Percentiles rank a stretch among this genome's conserved stretches.
phyloP scores from a whole-genome alignment of 2,888 invertebrate genomes.

The Hemistola chrysoprasaria region DNA sequence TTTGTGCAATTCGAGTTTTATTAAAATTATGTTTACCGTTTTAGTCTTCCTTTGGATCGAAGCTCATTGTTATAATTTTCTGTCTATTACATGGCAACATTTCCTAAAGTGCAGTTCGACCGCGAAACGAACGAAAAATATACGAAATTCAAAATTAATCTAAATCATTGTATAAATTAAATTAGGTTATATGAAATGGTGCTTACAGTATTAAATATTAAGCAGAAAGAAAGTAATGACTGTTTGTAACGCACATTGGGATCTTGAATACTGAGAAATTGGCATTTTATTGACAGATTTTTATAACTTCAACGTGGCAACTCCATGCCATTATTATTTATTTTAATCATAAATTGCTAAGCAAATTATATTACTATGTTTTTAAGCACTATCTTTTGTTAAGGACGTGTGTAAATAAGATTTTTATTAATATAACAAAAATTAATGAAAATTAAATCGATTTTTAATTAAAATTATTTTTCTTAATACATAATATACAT shows the following conservation, averaged over 20 bases:
- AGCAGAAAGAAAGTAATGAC: conserved; percentile 58
- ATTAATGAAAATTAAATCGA: conserved; percentile 30
- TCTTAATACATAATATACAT: conserved; percentile 50
- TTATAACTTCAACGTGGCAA: conserved; percentile 19
- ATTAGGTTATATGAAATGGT: conserved; percentile 66
- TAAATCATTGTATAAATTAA: conserved; percentile 17
- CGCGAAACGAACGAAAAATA: conserved; percentile 23
- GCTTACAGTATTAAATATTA: conserved; percentile 80
- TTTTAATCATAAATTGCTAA: conserved; percentile 68
- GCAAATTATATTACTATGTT: conserved; percentile 55
- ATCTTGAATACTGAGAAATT: conserved; percentile 32
- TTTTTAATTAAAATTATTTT: conserved; percentile 42
- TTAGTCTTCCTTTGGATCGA: conserved; percentile 5
- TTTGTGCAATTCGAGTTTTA: no score
- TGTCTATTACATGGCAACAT: conserved; percentile 12
- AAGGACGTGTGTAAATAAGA: conserved; percentile 73
- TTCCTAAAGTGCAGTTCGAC: conserved; percentile 24
- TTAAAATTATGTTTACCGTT: background rate
- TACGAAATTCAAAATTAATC: conserved; percentile 47
- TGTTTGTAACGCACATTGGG: conserved; percentile 56
- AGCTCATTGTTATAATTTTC: no score
- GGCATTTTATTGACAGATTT: conserved; percentile 15
- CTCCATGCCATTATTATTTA: conserved; percentile 46
- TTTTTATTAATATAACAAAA: conserved; percentile 67
- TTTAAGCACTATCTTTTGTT: conserved; percentile 52